Evolutionary conservation across 2,113 vertebrate genomes (phyloP), one percentile per base, ranked within the genome.

Genomic region (Chelonoidis abingdonii): DNA sequence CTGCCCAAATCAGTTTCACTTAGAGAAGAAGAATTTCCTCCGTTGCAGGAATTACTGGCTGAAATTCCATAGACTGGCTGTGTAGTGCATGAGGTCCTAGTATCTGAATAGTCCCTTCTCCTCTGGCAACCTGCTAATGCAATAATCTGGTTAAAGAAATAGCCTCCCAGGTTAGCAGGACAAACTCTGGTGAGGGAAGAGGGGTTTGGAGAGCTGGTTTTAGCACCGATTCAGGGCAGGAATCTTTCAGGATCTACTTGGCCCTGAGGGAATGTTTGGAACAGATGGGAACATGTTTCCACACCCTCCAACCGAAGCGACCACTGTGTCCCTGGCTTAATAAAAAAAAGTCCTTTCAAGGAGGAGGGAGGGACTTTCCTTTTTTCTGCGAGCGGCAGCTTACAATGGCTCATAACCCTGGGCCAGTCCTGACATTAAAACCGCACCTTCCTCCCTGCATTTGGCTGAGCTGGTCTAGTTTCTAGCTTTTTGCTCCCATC

Each of bases 91-190:
- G 59, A 8, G 31, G 29, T 6, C 35, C 35, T 8, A 9, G 62
- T 2, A 5, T 62, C 27, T 6, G 27, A 31, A 31, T 57, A 3
- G 25, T 27, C 31, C 6, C 31, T 65, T 65, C 31, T 65, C 31
- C 31, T 16, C 57, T 65, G 31, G 62, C 62, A 29, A 3, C 4
- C 59, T 31, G 12, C 29, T 31, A 7, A 13, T 62, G 27, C 3
- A 59, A 29, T 2, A 59, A 27, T 59, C 57, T 29, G 57, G 27
- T 62, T 17, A n/a, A 69, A 21, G 65, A n/a, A 69, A n/a, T n/a
- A 9, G 17, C 6, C 2, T 17, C 8, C 4, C 65, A 21, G 4
- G 2, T n/a, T 17, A 8, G 62, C 17, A 10, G 4, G 5, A 4
- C 65, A 19, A n/a, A 69, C 35, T n/a, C 19, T 8, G 35, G 14